A percentile compares a stretch with the other conserved stretches of the same genome.
These are phyloP conservation scores for Silvanus unidentatus DNA, from an alignment of 2,888 invertebrate species.

Conservation along the genomic window DNA sequence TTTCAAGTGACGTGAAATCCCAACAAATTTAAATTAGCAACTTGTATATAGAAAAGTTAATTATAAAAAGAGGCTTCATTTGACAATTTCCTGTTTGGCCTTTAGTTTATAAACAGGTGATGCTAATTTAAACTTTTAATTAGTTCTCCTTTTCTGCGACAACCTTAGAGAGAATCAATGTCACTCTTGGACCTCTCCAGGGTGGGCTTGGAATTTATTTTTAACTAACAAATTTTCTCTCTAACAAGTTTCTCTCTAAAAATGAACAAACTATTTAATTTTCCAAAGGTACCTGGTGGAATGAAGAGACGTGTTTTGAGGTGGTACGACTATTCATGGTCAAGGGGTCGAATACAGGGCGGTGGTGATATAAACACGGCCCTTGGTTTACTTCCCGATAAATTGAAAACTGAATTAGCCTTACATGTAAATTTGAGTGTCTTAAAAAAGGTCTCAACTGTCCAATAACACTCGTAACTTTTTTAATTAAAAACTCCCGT, in stretches of 20 bases:
- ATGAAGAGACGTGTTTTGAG: constrained; percentile 93
- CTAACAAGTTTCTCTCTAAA: not conserved
- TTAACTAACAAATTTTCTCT: too few relatives aligned
- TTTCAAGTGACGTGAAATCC: too few relatives aligned
- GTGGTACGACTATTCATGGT: constrained; percentile 99
- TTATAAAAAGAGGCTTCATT: too few relatives aligned
- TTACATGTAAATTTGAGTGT: constrained; percentile 93
- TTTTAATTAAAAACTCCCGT: constrained; percentile 29
- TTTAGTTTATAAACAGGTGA: too few relatives aligned
- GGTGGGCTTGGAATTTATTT: too few relatives aligned
- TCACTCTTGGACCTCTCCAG: too few relatives aligned
- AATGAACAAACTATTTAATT: constrained; percentile 1
- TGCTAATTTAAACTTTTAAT: constrained; percentile 6
- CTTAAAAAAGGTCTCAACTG: constrained; percentile 73
- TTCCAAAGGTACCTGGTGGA: constrained; percentile 74
- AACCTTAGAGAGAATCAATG: not conserved
- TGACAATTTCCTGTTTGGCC: too few relatives aligned
- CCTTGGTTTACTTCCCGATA: constrained; percentile 87
- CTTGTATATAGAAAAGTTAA: too few relatives aligned
- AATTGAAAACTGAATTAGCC: constrained; percentile 93
- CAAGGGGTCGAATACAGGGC: constrained; percentile 89
- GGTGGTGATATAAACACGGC: constrained; percentile 95
- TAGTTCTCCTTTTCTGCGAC: not conserved
- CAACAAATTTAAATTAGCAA: too few relatives aligned
- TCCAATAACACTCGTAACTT: not conserved